A percentile compares a stretch with the other conserved stretches of the same genome.
Evolutionary conservation across 2,113 vertebrate species (phyloP).

Genomic region (Notothenia rossii): DNA sequence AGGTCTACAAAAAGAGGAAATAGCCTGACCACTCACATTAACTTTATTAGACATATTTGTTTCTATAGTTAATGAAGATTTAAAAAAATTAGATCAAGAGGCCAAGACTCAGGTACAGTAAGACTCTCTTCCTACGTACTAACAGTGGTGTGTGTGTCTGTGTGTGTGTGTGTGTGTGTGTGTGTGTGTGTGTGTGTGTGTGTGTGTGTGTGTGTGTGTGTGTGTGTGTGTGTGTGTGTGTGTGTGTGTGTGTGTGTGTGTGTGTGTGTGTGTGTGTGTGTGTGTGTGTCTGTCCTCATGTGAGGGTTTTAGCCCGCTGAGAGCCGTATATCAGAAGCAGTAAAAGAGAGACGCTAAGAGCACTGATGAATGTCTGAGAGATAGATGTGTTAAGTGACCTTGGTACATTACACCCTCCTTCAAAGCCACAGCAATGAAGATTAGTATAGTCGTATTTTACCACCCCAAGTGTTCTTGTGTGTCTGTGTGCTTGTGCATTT

Average conservation of each 20-base stretch:
- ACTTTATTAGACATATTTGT: constrained; percentile 17
- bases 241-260: constrained; percentile 30
- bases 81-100: constrained; percentile 20
- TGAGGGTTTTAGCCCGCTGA: constrained; percentile 61
- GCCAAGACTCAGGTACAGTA: neutral
- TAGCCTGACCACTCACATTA: constrained; percentile 37
- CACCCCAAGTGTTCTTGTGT: constrained; percentile 24
- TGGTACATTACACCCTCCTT: constrained; percentile 79
- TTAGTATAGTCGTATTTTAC: constrained; percentile 52
- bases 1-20: constrained; percentile 63
- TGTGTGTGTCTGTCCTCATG: constrained; percentile 51
- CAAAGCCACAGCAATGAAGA: constrained; percentile 69
- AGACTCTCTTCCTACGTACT: constrained; percentile 11
- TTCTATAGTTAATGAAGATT: constrained; percentile 10
- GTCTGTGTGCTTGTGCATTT: neutral
- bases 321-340: constrained; percentile 75
- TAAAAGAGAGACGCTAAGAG: constrained; percentile 75
- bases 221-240: no score
- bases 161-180: no score
- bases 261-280: no score
- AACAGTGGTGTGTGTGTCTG: neutral
- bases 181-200: no score
- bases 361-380: constrained; percentile 77
- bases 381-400: constrained; percentile 83
- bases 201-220: no score